Conservation (phyloP, 2,797 vertebrate genomes). For the Malurus leucopterus region DNA sequence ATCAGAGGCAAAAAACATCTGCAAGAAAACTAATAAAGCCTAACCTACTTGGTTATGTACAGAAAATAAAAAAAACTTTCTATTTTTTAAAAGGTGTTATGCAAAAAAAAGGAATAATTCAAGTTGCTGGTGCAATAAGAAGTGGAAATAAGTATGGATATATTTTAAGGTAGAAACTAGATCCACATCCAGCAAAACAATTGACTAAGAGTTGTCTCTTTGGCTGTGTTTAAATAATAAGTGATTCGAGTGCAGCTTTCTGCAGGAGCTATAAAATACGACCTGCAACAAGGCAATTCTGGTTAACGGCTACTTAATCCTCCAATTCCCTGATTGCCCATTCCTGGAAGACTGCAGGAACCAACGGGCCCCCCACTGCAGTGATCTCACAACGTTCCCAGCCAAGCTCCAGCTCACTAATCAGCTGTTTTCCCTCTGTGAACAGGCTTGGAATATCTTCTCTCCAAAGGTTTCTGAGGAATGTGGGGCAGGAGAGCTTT, state of each 20-base stretch:
- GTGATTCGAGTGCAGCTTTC: neutral
- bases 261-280: neutral
- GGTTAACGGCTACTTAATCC: neutral
- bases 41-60: neutral
- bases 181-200: neutral
- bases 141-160: neutral
- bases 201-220: accelerated
- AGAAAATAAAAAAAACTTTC: neutral
- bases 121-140: neutral
- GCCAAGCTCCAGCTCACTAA: neutral
- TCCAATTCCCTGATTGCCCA: neutral
- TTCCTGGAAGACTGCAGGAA: neutral
- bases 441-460: neutral
- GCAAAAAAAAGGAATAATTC: neutral
- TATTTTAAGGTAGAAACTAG: neutral
- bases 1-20: neutral
- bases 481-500: neutral
- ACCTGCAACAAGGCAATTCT: neutral
- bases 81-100: neutral
- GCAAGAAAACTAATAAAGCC: neutral
- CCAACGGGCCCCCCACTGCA: neutral
- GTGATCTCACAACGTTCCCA: neutral
- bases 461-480: neutral
- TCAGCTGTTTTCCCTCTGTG: neutral
- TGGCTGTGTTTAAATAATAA: neutral